These are phyloP conservation scores for Hydraecia micacea DNA, from an alignment of 2,888 invertebrate genomes.

Conservation along the genomic window DNA sequence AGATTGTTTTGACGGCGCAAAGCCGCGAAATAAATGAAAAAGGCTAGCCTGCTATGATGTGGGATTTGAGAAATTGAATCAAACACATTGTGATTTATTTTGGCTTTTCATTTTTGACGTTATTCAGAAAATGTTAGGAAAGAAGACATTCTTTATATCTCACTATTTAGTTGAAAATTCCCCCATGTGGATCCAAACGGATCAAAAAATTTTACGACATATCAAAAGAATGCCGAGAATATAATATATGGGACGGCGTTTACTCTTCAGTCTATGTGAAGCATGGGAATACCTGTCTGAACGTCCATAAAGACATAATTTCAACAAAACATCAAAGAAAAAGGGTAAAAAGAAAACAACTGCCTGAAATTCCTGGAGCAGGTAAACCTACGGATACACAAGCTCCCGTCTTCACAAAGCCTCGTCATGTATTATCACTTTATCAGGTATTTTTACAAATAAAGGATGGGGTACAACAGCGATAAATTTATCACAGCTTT, in stretches of 20 bases:
- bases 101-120: constrained; percentile 45
- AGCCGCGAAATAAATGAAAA: constrained; percentile 59
- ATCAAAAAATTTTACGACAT: constrained; percentile 10
- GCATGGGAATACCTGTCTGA: constrained; percentile 55
- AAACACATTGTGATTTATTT: constrained; percentile 55
- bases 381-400: constrained; percentile 29
- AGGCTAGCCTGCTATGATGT: constrained; percentile 39
- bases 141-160: constrained; percentile 4
- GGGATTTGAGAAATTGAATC: constrained; percentile 56
- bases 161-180: constrained; percentile 14
- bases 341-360: constrained; percentile 47
- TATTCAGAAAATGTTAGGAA: constrained; percentile 24
- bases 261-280: constrained; percentile 50
- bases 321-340: constrained; percentile 62
- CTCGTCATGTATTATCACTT: constrained; percentile 59
- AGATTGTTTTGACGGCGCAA: constrained; percentile 61
- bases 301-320: constrained; percentile 50
- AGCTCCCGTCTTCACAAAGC: constrained; percentile 41
- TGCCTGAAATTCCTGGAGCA: constrained; percentile 41
- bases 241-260: constrained; percentile 28
- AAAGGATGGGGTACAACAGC: constrained; percentile 9
- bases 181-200: constrained; percentile 3
- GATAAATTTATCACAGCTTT: constrained; percentile 52
- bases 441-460: constrained; percentile 43
- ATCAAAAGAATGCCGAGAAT: constrained; percentile 37